phyloP scores from a whole-genome alignment of 2,113 vertebrate species.

The Enhydra lutris region DNA sequence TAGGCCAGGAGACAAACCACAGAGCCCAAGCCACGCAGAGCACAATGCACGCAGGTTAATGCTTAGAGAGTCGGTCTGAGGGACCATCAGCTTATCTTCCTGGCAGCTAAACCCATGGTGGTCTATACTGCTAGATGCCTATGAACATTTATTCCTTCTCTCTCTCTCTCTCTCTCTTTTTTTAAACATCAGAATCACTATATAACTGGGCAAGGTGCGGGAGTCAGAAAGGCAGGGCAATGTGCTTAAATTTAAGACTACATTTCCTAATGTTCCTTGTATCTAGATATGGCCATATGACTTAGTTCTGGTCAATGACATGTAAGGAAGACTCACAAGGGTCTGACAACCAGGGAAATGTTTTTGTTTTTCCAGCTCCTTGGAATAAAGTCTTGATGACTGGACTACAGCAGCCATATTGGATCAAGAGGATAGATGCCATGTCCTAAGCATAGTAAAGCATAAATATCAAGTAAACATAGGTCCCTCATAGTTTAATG shows the following conservation, averaged over 20 bases:
- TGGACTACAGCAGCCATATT: background rate
- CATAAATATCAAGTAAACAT: background rate
- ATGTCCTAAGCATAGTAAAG: background rate
- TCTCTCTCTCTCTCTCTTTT: background rate
- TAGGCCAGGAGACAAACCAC: background rate
- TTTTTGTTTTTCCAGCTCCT: background rate
- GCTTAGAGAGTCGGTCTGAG: background rate
- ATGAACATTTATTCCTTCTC: background rate
- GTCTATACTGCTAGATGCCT: background rate
- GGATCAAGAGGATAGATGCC: background rate
- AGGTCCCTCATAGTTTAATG: background rate
- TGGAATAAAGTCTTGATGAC: background rate
- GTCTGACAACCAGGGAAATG: background rate
- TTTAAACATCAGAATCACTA: background rate
- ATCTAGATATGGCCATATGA: background rate
- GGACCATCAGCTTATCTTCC: background rate
- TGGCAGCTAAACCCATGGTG: background rate
- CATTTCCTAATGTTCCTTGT: background rate
- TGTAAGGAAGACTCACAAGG: background rate
- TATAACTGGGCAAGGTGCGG: background rate
- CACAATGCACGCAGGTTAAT: background rate
- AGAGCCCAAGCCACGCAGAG: background rate
- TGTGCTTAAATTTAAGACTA: background rate
- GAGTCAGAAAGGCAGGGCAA: too few species aligned
- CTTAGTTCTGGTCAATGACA: background rate